Base-by-base conservation (phyloP, 2,797 vertebrate genomes). In the Ceryle rudis region DNA sequence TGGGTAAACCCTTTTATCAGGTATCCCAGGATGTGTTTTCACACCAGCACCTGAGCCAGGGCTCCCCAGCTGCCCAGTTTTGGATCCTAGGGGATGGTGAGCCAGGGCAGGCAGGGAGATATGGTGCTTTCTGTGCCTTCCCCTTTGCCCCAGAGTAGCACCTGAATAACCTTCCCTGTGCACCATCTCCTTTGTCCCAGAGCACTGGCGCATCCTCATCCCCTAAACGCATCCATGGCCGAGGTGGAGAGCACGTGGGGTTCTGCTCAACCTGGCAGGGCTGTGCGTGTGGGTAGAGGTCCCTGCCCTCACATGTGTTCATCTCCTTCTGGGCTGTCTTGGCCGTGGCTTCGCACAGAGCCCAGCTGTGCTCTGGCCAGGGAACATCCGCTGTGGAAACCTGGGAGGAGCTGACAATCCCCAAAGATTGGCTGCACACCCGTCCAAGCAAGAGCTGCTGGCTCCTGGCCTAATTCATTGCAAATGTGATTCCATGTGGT, bases 361-460 rank as follows among this genome's bases (percentile, higher is more conserved):
- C 98, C 98, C 98, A 99, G 99, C 99, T 99, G 99, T 66, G 95
- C 94, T 93, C 98, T 97, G 98, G 98, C 98, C 98, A 93, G 98
- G 99, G 99, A 99, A 99, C 99, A 99, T 99, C 99, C 99, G 98
- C 99, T 97, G 97, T 97, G 97, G 97, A 98, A 98, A 97, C 93
- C 87, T 91, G 97, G 98, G 98, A 97, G 98, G 97, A 97, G 97
- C 96, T 96, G 97, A 97, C 96, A 96, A 97, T 97, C 97, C 97
- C 97, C 91, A 58, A 97, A 97, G 97, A 97, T 92, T 93, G 96
- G 91, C 96, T 97, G 73, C 93, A 80, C 97, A 96, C 60, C 90
- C 96, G 62, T 97, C 97, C 97, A 94, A 97, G 97, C 89, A 94
- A 97, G 96, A 86, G 22, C 89, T 92, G 89, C 97, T 98, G 98